A percentile compares a stretch with the other conserved stretches of the same genome.
These are phyloP conservation scores for Calosoma granatense DNA, from an alignment of 1,140 invertebrate genomes.

Conservation along the genomic window DNA sequence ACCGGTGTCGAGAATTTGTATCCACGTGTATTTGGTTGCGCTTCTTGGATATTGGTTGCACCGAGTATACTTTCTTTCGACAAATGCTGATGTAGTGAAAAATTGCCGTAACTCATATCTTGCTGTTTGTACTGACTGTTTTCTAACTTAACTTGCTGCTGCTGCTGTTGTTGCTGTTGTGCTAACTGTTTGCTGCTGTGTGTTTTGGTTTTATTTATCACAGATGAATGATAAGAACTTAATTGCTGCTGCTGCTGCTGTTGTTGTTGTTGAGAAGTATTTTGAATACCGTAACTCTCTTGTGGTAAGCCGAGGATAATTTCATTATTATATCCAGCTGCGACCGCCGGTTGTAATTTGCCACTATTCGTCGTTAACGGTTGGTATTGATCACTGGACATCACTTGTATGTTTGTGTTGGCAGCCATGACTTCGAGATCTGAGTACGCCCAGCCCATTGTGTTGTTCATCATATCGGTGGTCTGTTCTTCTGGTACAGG, in stretches of 20 bases:
- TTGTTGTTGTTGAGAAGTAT: constrained; percentile 24
- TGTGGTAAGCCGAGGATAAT: not conserved
- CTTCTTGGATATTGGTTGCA: not conserved
- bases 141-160: constrained; percentile 15
- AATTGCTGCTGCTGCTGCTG: constrained; percentile 18
- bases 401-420: constrained; percentile 20
- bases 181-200: constrained; percentile 18
- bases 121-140: constrained; percentile 15
- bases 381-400: not conserved
- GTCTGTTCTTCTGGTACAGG: constrained; percentile 52
- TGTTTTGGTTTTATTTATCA: constrained; percentile 37
- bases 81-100: not conserved
- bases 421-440: constrained; percentile 36
- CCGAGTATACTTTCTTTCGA: not conserved
- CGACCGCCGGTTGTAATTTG: not conserved
- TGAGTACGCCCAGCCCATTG: constrained; percentile 34
- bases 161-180: constrained; percentile 16
- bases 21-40: constrained; percentile 13
- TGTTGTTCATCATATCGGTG: constrained; percentile 11
- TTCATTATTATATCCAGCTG: not conserved
- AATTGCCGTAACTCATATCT: constrained; percentile 13
- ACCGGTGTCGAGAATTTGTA: constrained; percentile 38
- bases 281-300: not conserved
- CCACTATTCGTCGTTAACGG: not conserved
- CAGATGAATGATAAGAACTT: constrained; percentile 29